These are phyloP conservation scores for Mylabris sibirica DNA, from an alignment of 2,888 invertebrate genomes.

Conservation along the genomic window DNA sequence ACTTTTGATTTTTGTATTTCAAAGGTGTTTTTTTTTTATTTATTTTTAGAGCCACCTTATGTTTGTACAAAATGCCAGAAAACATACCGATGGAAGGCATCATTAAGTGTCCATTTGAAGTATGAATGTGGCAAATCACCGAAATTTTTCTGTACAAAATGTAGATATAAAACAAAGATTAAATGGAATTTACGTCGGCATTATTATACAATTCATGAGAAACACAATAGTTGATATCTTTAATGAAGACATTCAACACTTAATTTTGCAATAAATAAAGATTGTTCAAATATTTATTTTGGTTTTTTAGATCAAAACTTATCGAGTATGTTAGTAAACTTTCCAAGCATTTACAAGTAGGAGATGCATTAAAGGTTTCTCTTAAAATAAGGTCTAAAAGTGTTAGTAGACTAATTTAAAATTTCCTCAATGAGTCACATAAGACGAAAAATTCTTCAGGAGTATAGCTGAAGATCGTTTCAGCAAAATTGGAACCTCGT, in stretches of 20 bases:
- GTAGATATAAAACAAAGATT: slow-evolving; percentile 27
- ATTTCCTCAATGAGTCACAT: too few species aligned
- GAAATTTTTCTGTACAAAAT: slow-evolving; percentile 22
- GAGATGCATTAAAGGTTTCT: too few species aligned
- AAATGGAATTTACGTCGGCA: slow-evolving; percentile 27
- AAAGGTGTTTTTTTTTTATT: background rate
- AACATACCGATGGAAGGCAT: slow-evolving; percentile 37
- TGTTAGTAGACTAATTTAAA: too few species aligned
- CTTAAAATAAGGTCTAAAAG: too few species aligned
- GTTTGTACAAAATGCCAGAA: slow-evolving; percentile 40
- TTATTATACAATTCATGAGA: background rate
- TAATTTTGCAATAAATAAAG: background rate
- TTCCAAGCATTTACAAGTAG: too few species aligned
- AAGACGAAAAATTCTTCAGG: too few species aligned
- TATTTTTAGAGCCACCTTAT: slow-evolving; percentile 23
- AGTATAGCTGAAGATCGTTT: too few species aligned
- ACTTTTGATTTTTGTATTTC: background rate
- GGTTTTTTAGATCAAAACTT: background rate
- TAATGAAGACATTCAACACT: background rate
- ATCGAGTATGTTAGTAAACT: too few species aligned
- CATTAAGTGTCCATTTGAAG: slow-evolving; percentile 19
- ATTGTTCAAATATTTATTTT: background rate
- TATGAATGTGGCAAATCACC: slow-evolving; percentile 31
- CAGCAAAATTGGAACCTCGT: too few species aligned
- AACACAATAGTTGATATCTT: background rate